Conservation (phyloP, 2,888 invertebrate genomes). For the Dusona sp. region DNA sequence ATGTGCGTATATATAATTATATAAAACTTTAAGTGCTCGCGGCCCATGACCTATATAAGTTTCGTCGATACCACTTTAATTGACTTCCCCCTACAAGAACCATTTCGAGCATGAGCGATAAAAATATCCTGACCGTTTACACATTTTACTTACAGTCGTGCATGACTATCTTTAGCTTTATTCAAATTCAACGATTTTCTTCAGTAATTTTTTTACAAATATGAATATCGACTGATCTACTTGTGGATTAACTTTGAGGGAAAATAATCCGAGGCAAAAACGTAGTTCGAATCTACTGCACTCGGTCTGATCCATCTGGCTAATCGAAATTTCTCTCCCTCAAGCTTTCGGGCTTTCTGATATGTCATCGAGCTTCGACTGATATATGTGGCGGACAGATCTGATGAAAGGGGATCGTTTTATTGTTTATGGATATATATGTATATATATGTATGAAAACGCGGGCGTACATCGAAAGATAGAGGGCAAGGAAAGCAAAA, state of each 20-base stretch:
- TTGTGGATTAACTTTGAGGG: background rate
- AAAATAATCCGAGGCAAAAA: background rate
- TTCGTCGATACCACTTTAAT: too few species aligned
- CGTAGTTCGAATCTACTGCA: background rate
- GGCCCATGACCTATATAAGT: too few species aligned
- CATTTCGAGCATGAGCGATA: background rate
- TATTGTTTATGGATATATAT: slow-evolving; percentile 5
- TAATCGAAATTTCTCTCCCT: slow-evolving; percentile 21
- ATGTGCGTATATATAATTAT: background rate
- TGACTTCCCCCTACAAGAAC: background rate
- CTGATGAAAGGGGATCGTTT: background rate
- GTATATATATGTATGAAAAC: background rate
- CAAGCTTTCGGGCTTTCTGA: background rate
- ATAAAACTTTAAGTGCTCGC: background rate
- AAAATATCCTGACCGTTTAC: background rate
- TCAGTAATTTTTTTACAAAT: too few species aligned
- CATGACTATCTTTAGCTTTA: background rate
- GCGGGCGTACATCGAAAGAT: slow-evolving; percentile 17
- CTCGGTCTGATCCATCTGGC: slow-evolving; percentile 1
- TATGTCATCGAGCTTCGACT: slow-evolving; percentile 6
- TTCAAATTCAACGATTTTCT: background rate
- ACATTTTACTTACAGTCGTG: too few species aligned
- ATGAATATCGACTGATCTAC: background rate
- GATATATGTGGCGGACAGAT: background rate
- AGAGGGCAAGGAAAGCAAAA: slow-evolving; percentile 47